A percentile compares a stretch with the other conserved stretches of the same genome.
phyloP scores from a whole-genome alignment of 2,888 invertebrate genomes.

The Cataglyphis altisquamis region DNA sequence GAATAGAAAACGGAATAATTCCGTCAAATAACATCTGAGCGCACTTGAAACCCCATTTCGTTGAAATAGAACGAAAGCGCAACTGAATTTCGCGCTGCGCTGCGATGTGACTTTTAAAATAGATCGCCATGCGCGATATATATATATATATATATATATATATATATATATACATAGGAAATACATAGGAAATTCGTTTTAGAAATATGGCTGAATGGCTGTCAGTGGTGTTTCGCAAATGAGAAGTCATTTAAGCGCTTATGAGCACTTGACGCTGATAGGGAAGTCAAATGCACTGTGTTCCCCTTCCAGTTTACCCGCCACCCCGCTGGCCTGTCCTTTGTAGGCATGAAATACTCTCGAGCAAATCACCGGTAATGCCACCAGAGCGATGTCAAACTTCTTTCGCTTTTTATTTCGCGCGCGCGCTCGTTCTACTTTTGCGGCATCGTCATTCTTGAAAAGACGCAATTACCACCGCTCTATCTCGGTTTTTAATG shows the following conservation, averaged over 20 bases:
- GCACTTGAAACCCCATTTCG: slow-evolving; percentile 34
- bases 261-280: slow-evolving; percentile 72
- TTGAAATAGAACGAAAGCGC: slow-evolving; percentile 48
- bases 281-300: slow-evolving; percentile 75
- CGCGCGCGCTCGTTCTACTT: slow-evolving; percentile 31
- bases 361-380: slow-evolving; percentile 59
- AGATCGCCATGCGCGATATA: slow-evolving; percentile 25
- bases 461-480: slow-evolving; percentile 3
- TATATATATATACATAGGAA: not conserved
- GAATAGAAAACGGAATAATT: slow-evolving; percentile 40
- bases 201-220: slow-evolving; percentile 73
- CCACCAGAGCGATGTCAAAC: slow-evolving; percentile 54
- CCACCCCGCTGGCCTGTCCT: slow-evolving; percentile 57
- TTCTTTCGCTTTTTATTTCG: slow-evolving; percentile 45
- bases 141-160: not conserved
- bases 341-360: slow-evolving; percentile 61
- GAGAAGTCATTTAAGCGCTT: slow-evolving; percentile 77
- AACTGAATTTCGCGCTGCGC: slow-evolving; percentile 53
- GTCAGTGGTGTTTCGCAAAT: slow-evolving; percentile 77
- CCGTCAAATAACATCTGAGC: slow-evolving; percentile 36
- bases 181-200: slow-evolving; percentile 62
- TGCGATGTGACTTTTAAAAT: slow-evolving; percentile 40
- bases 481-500: slow-evolving; percentile 23
- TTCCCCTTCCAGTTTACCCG: slow-evolving; percentile 25
- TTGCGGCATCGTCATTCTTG: not conserved